Evolutionary conservation across 2,888 invertebrate species (phyloP).

Genomic region (Tetanocera ferruginea): DNA sequence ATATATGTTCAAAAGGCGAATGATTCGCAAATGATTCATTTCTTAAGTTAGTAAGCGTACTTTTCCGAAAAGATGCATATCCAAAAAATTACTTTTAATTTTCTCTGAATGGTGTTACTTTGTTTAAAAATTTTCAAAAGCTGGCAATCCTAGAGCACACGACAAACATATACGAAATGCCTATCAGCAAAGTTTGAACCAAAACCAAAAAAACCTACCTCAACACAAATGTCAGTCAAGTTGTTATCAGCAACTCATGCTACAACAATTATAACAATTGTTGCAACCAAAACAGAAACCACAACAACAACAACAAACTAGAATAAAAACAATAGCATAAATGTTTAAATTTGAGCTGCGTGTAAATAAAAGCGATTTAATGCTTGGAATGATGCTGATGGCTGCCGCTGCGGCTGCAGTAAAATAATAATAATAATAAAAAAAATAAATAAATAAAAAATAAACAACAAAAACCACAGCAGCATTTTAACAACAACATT

Average conservation of each 20-base stretch:
- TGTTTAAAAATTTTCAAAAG: neutral
- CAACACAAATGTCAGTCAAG: neutral
- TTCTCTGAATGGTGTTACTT: too few relatives aligned
- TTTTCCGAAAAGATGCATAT: too few relatives aligned
- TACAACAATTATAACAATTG: neutral
- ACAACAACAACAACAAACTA: neutral
- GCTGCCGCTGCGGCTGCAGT: neutral
- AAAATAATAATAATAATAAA: neutral
- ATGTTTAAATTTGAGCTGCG: too few relatives aligned
- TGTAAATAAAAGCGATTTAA: neutral
- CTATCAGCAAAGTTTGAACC: neutral
- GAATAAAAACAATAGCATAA: neutral
- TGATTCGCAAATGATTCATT: too few relatives aligned
- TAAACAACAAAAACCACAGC: neutral
- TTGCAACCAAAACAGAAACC: neutral
- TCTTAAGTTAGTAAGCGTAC: too few relatives aligned
- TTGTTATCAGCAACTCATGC: neutral
- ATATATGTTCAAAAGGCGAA: too few relatives aligned
- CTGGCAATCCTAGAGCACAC: neutral
- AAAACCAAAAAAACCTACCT: neutral
- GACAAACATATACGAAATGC: neutral
- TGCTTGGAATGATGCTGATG: neutral
- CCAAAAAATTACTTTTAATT: too few relatives aligned
- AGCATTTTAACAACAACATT: neutral
- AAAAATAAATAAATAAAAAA: neutral